Percentiles rank a stretch among this genome's conserved stretches.
Conservation (phyloP, 2,113 vertebrate genomes). For the Formicarius rufipectus region DNA sequence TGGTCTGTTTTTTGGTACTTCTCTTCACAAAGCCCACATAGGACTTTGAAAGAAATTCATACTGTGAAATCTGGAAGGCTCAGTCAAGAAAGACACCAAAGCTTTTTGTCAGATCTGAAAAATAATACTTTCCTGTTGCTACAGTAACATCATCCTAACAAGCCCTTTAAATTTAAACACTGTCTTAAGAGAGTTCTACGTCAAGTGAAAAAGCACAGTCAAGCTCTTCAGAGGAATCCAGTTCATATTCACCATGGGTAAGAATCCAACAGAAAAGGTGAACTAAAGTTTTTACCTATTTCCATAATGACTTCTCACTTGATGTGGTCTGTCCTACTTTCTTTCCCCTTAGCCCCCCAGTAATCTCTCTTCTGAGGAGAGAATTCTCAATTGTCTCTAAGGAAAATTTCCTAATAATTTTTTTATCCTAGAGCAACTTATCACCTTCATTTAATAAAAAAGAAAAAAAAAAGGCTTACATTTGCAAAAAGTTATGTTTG, state of each 20-base stretch:
- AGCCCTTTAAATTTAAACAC: neutral
- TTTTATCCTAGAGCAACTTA: slow-evolving; percentile 1
- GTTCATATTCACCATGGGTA: neutral
- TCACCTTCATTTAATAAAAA: neutral
- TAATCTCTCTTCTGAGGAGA: neutral
- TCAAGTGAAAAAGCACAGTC: slow-evolving; percentile 7
- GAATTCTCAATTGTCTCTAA: neutral
- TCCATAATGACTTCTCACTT: slow-evolving; percentile 34
- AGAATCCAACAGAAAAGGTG: neutral
- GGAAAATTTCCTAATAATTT: neutral
- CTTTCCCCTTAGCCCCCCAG: neutral
- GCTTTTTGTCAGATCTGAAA: neutral
- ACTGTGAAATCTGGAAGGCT: neutral
- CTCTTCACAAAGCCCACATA: neutral
- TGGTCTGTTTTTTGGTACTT: neutral
- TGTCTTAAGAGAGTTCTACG: slow-evolving; percentile 12
- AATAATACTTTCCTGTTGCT: neutral
- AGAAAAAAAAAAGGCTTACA: neutral
- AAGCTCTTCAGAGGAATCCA: neutral
- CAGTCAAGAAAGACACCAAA: neutral
- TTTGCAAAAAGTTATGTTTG: slow-evolving; percentile 18
- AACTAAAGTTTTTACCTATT: slow-evolving; percentile 35
- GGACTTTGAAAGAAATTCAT: neutral
- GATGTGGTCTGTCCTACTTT: slow-evolving; percentile 53
- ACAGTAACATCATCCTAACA: neutral